These are phyloP conservation scores for Syngnathus scovelli DNA, from an alignment of 2,113 vertebrate species.

Conservation along the genomic window DNA sequence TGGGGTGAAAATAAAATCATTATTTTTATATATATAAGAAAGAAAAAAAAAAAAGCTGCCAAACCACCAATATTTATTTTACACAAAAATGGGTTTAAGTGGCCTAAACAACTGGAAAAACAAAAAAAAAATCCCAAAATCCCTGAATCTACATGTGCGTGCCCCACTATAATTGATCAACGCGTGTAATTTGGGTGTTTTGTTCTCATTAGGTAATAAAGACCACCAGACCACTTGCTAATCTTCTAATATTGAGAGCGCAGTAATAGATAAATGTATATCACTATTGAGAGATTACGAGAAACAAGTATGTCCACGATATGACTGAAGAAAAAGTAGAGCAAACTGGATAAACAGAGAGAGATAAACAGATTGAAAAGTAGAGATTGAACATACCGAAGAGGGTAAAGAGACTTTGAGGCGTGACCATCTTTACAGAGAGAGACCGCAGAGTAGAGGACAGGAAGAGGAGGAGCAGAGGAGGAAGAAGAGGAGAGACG, in stretches of 20 bases:
- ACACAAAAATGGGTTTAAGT: too few species aligned
- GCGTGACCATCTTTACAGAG: constrained; percentile 95
- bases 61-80: too few species aligned
- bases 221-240: constrained; percentile 20
- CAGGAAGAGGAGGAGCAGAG: constrained; percentile 88
- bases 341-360: constrained; percentile 64
- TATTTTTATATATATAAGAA: too few species aligned
- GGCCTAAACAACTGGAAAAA: too few species aligned
- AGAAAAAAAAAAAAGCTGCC: too few species aligned
- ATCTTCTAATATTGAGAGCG: constrained; percentile 21
- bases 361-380: constrained; percentile 66
- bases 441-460: constrained; percentile 79
- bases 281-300: constrained; percentile 75
- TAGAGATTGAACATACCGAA: constrained; percentile 91
- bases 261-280: constrained; percentile 14
- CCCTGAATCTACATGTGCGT: not conserved
- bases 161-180: not conserved
- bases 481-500: constrained; percentile 86
- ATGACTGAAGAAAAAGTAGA: constrained; percentile 58
- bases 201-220: constrained; percentile 38
- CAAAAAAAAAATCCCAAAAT: too few species aligned
- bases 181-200: constrained; percentile 10
- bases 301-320: constrained; percentile 54
- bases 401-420: constrained; percentile 96
- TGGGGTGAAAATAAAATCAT: too few species aligned